Percentiles rank a stretch among this genome's conserved stretches.
These are phyloP conservation scores for human (Homo sapiens) DNA, from an alignment of 2,113 vertebrate genomes.

Conservation along the genomic window DNA sequence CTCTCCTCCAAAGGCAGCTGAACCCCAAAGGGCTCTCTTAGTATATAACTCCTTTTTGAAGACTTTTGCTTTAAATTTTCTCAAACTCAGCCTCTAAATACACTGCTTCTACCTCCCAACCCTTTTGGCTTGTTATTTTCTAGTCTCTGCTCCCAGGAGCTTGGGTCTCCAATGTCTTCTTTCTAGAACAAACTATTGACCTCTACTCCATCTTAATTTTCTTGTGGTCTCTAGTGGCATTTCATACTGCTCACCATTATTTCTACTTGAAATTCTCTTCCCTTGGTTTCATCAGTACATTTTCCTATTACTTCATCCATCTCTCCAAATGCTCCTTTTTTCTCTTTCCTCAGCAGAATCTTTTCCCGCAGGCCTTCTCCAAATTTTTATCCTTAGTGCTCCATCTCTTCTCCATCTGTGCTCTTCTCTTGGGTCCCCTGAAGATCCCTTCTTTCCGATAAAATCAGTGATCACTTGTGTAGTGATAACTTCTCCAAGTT, in stretches of 20 bases:
- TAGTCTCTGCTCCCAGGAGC: neutral
- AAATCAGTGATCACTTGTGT: neutral
- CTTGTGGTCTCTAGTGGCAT: neutral
- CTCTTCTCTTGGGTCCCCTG: neutral
- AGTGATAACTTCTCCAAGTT: neutral
- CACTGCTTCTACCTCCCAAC: neutral
- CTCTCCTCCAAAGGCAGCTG: neutral
- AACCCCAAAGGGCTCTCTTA: neutral
- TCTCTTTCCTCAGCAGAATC: neutral
- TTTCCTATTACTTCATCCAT: neutral
- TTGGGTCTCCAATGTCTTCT: neutral
- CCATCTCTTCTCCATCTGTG: neutral
- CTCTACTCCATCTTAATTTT: neutral
- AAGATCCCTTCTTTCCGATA: neutral
- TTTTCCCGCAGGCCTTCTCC: neutral
- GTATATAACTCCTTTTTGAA: neutral
- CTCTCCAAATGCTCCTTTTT: neutral
- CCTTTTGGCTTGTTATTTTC: neutral
- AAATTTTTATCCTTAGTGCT: neutral
- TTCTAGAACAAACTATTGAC: neutral
- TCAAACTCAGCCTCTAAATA: neutral
- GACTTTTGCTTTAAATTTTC: neutral
- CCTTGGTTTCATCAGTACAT: neutral
- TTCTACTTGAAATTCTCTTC: neutral
- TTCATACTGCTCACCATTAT: neutral